These are phyloP conservation scores for Tetranychus urticae DNA, from an alignment of 1,140 invertebrate genomes.

Conservation along the genomic window DNA sequence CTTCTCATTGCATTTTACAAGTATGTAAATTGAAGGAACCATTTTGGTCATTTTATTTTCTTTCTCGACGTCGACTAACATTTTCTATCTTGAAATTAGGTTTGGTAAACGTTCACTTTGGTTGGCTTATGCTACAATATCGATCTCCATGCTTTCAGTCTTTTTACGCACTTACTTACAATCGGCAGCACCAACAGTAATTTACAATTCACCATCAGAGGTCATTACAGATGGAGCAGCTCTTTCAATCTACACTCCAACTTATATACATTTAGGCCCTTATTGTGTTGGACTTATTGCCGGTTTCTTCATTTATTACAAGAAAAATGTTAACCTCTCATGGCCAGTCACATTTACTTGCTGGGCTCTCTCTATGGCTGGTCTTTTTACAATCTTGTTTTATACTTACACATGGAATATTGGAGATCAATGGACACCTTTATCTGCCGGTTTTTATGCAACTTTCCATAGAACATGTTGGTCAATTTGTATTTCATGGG, in stretches of 20 bases:
- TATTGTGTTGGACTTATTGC: conserved; percentile 8
- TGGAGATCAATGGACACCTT: conserved; percentile 12
- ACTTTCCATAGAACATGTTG: conserved; percentile 19
- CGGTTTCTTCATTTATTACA: background rate
- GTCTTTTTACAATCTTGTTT: conserved; percentile 2
- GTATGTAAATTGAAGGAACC: conserved; percentile 2
- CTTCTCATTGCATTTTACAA: conserved; percentile 9
- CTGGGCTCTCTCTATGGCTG: background rate
- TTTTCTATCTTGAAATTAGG: background rate
- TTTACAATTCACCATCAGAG: conserved; percentile 5
- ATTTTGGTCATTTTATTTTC: background rate
- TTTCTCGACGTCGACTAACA: background rate
- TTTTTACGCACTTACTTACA: background rate
- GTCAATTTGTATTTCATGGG: conserved; percentile 22
- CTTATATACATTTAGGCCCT: conserved; percentile 11
- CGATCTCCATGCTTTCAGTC: background rate
- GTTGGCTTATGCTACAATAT: background rate
- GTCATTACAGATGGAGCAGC: background rate
- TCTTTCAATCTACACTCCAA: conserved; percentile 7
- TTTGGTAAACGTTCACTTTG: background rate
- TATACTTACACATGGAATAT: conserved; percentile 12
- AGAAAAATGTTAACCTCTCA: background rate
- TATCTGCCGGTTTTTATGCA: conserved; percentile 26
- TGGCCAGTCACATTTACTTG: background rate
- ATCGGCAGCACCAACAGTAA: conserved; percentile 1